A percentile compares a stretch with the other conserved stretches of the same genome.
phyloP scores from a whole-genome alignment of 2,888 invertebrate species.

The Griposia aprilina region DNA sequence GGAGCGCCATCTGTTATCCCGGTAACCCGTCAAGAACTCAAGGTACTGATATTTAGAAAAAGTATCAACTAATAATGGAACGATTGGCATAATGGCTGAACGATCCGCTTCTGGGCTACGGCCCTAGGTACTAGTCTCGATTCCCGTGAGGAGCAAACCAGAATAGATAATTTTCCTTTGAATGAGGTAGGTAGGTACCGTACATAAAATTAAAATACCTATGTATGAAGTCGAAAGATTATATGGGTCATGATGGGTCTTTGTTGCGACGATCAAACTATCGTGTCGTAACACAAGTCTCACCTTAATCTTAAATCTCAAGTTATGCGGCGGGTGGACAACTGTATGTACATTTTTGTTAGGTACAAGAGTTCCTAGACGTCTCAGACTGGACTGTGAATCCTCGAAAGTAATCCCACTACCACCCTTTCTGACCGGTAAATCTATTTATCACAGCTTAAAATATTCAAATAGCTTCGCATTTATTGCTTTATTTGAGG shows the following conservation, averaged over 20 bases:
- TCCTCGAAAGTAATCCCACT: too few relatives aligned
- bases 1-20: background rate
- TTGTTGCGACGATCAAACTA: background rate
- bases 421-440: background rate
- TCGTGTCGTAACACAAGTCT: background rate
- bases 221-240: background rate
- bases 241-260: background rate
- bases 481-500: background rate
- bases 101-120: background rate
- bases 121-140: too few relatives aligned
- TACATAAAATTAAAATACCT: background rate
- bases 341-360: background rate
- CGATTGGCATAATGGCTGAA: background rate
- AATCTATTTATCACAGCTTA: background rate
- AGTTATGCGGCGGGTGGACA: background rate
- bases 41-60: background rate
- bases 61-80: background rate
- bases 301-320: too few relatives aligned
- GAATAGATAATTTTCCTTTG: background rate
- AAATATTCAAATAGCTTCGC: background rate
- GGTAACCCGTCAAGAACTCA: background rate
- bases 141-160: background rate
- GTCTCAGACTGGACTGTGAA: too few relatives aligned
- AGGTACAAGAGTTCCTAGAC: background rate
- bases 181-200: background rate